These are phyloP conservation scores for Melanotus villosus DNA, from an alignment of 2,888 invertebrate genomes.

Conservation along the genomic window DNA sequence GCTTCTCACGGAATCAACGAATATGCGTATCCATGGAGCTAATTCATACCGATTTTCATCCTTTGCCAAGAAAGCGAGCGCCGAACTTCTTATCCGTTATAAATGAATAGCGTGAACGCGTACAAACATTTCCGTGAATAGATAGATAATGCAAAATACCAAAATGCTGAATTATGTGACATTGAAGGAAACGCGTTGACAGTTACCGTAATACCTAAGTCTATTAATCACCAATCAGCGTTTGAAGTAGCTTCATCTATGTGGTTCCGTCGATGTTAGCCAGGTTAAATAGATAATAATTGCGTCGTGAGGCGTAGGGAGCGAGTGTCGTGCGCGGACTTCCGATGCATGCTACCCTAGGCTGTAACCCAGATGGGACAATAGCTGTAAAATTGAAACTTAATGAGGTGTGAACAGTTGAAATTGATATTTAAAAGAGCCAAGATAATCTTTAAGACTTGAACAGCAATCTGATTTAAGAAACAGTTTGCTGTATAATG, in stretches of 20 bases:
- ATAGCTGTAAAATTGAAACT: conserved; percentile 71
- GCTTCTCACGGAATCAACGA: conserved; percentile 39
- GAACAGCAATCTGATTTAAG: conserved; percentile 68
- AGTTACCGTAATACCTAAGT: conserved; percentile 35
- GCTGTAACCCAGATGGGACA: conserved; percentile 69
- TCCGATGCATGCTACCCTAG: conserved; percentile 66
- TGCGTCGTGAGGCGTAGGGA: conserved; percentile 52
- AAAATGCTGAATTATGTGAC: conserved; percentile 43
- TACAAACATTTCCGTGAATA: conserved; percentile 26
- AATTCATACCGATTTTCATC: conserved; percentile 35
- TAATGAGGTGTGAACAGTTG: conserved; percentile 70
- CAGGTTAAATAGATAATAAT: conserved; percentile 48
- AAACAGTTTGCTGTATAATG: conserved; percentile 67
- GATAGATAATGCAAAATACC: conserved; percentile 38
- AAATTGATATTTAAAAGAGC: conserved; percentile 71
- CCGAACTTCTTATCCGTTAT: conserved; percentile 28
- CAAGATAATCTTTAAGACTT: conserved; percentile 67
- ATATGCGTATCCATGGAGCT: conserved; percentile 32
- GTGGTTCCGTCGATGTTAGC: conserved; percentile 32
- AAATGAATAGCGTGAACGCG: conserved; percentile 26
- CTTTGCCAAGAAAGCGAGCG: conserved; percentile 8
- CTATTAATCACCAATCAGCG: conserved; percentile 40
- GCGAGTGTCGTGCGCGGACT: conserved; percentile 63
- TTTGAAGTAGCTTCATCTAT: conserved; percentile 41
- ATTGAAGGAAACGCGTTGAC: conserved; percentile 37